Evolutionary conservation across 2,113 vertebrate genomes (phyloP), one percentile per base, ranked within the genome.

Genomic region (Cottus gobio): DNA sequence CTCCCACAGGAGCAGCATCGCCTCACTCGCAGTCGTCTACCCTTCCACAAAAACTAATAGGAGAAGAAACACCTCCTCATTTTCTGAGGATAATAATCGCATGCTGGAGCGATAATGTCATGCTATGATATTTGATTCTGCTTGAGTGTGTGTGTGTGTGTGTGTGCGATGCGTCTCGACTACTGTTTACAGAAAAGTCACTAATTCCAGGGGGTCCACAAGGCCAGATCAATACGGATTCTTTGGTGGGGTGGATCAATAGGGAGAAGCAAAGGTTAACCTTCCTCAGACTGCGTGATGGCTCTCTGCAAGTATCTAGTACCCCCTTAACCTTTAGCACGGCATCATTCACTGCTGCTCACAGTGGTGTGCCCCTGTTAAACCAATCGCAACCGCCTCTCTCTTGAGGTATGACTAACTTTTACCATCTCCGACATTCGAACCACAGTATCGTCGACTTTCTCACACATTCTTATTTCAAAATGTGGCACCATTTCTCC

Each of bases 201-300:
- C 36, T 10, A 52, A 82, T 70, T 74, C 69, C 64, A 61, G 22
- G 44, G 70, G 85, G 65, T 74, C 52, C 54, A 16, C 8, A 9
- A 9, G 57, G 65, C 65, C 58, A 84, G 72, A 89, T 92, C 88
- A 71, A 87, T 92, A 70, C 3, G 26, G 65, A 85, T 82, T 87
- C 67, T 88, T 79, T 57, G 54, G 72, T 54, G 62, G 28, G 66
- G 34, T 67, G 54, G 86, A 91, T 93, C 90, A 68, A 92, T 90
- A 68, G 63, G 18, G 2, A 79, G 70, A 82, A 70, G 75, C 84
- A 88, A 90, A 90, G 83, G 91, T 90, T 91, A 91, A 87, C 82
- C 79, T 77, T 70, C 65, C 66, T 75, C 80, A 57, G 72, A 62
- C 66, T 81, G 60, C 12, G 26, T 82, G 83, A 87, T 78, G 73